phyloP scores from a whole-genome alignment of 1,140 invertebrate genomes.

The Octopus bimaculoides region DNA sequence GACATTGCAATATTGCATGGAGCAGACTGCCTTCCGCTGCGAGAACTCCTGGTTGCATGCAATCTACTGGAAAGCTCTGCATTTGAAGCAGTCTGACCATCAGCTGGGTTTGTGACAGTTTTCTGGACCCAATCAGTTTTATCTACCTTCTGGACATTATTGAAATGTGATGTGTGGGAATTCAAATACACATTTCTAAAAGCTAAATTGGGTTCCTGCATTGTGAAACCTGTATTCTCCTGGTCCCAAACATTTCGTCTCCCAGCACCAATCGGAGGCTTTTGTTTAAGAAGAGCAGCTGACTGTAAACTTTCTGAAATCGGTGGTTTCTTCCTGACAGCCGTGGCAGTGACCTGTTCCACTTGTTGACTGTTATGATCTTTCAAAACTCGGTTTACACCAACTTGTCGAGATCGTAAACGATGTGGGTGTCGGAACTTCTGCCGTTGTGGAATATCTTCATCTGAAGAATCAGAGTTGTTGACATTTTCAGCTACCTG shows the following conservation, averaged over 20 bases:
- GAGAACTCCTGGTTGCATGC: neutral
- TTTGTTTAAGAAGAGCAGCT: neutral
- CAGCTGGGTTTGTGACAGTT: neutral
- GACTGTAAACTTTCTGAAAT: neutral
- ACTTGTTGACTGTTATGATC: constrained; percentile 23
- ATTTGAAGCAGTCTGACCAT: too few relatives aligned
- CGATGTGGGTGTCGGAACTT: constrained; percentile 63
- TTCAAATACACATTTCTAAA: neutral
- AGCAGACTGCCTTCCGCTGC: neutral
- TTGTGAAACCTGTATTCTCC: neutral
- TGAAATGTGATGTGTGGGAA: neutral
- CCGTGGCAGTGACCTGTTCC: neutral
- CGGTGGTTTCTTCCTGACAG: neutral
- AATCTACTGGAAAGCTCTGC: neutral
- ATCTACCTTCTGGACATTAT: neutral
- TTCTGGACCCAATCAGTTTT: neutral
- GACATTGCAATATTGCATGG: neutral
- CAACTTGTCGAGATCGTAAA: constrained; percentile 43
- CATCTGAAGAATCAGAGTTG: constrained; percentile 74
- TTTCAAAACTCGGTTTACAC: constrained; percentile 18
- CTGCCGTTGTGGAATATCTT: constrained; percentile 60
- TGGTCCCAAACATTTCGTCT: neutral
- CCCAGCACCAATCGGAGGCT: neutral
- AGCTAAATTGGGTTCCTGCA: neutral
- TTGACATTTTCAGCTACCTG: constrained; percentile 76